Percentiles rank a stretch among this genome's conserved stretches.
Conservation (phyloP, 2,797 vertebrate genomes). For the Phataginus tricuspis region DNA sequence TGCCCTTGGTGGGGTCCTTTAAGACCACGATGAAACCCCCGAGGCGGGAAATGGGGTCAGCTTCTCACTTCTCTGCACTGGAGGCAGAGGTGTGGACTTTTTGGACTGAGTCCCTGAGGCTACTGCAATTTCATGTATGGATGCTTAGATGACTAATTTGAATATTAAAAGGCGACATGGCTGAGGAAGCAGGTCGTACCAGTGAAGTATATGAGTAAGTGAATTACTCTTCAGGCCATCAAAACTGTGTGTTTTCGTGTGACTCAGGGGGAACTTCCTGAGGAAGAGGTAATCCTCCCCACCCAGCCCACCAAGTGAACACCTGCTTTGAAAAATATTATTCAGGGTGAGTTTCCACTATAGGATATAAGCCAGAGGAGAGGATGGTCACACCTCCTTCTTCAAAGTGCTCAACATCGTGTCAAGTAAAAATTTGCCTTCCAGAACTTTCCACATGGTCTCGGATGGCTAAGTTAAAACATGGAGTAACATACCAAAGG, state of each 20-base stretch:
- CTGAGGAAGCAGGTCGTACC: not conserved
- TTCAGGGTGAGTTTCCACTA: conserved; percentile 37
- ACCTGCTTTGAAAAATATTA: not conserved
- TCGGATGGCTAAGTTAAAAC: not conserved
- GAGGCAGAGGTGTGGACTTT: not conserved
- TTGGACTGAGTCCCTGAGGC: not conserved
- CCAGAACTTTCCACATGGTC: not conserved
- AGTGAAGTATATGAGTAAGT: not conserved
- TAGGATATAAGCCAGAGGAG: not conserved
- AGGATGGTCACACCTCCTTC: not conserved
- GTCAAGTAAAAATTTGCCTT: not conserved
- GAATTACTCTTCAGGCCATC: not conserved
- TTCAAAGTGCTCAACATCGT: not conserved
- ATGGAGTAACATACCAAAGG: not conserved
- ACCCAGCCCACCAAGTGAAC: not conserved
- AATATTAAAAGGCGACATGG: not conserved
- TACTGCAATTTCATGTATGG: not conserved
- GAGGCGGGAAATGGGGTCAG: not conserved
- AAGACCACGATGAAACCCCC: fast-evolving
- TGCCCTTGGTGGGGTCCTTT: not conserved
- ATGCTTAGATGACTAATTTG: not conserved
- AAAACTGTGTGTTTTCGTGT: not conserved
- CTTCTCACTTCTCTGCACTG: not conserved
- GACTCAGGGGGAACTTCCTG: not conserved
- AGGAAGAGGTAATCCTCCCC: not conserved